phyloP scores from a whole-genome alignment of 2,113 vertebrate species.

The Sorex fumeus region DNA sequence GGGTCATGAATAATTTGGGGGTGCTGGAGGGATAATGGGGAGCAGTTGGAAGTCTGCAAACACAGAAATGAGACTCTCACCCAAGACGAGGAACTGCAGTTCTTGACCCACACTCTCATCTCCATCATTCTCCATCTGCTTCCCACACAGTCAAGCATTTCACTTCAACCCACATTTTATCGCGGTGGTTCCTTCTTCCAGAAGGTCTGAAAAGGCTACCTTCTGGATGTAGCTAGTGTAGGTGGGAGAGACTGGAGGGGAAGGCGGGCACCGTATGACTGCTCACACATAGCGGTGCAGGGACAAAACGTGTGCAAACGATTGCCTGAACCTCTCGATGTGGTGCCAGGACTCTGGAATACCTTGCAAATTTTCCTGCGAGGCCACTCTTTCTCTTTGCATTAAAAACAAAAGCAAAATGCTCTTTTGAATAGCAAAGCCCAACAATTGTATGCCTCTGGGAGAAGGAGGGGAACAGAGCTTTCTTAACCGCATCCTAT shows the following conservation, averaged over 20 bases:
- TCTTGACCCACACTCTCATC: neutral
- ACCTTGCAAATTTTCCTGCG: neutral
- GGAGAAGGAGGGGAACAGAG: neutral
- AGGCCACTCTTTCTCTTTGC: neutral
- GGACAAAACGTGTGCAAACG: neutral
- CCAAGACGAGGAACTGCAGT: neutral
- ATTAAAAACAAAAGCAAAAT: neutral
- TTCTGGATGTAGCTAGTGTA: neutral
- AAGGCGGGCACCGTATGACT: neutral
- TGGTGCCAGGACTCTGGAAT: neutral
- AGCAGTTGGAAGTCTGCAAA: neutral
- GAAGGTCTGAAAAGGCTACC: neutral
- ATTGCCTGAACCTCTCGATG: neutral
- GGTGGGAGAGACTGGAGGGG: neutral
- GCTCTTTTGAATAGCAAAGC: neutral
- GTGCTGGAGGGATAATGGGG: neutral
- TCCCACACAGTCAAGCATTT: neutral
- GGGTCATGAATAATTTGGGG: constrained; percentile 3
- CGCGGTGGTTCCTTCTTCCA: neutral
- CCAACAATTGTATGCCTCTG: neutral
- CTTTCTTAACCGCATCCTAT: neutral
- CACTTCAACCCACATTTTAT: neutral
- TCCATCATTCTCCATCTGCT: neutral
- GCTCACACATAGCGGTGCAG: neutral
- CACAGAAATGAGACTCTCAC: neutral